These are phyloP conservation scores for Formica selysi DNA, from an alignment of 1,140 invertebrate genomes.

Conservation along the genomic window DNA sequence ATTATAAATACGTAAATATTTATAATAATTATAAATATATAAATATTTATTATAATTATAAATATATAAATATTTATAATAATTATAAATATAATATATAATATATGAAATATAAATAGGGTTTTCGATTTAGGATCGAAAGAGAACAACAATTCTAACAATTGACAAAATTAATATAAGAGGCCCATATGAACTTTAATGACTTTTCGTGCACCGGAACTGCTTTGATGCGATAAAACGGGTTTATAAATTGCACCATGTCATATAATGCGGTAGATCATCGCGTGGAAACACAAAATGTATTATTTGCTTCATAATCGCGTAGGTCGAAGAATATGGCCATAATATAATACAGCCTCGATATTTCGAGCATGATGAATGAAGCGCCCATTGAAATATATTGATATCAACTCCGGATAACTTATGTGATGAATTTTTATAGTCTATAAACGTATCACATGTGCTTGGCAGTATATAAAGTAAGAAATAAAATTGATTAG, in stretches of 20 bases:
- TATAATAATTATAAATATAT: no score
- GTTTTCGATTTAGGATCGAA: no score
- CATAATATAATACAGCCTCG: not conserved
- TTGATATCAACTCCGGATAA: constrained; percentile 13
- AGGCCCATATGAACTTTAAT: not conserved
- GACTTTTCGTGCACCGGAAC: not conserved
- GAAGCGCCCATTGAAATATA: constrained; percentile 38
- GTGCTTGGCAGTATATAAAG: not conserved
- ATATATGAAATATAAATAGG: no score
- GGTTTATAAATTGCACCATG: not conserved
- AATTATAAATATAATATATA: no score
- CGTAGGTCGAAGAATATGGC: not conserved
- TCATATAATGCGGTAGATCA: not conserved
- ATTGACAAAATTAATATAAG: not conserved
- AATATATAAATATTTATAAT: no score
- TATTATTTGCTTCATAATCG: not conserved
- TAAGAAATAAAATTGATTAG: constrained; percentile 25
- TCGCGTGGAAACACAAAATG: not conserved
- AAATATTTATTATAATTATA: no score
- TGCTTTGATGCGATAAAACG: not conserved
- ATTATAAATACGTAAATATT: no score
- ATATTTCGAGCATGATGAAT: constrained; percentile 31
- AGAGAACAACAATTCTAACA: no score
- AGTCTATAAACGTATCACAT: constrained; percentile 6
- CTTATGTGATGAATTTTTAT: constrained; percentile 3